Evolutionary conservation across 2,113 vertebrate species (phyloP).

Genomic region (Eleginops maclovinus): DNA sequence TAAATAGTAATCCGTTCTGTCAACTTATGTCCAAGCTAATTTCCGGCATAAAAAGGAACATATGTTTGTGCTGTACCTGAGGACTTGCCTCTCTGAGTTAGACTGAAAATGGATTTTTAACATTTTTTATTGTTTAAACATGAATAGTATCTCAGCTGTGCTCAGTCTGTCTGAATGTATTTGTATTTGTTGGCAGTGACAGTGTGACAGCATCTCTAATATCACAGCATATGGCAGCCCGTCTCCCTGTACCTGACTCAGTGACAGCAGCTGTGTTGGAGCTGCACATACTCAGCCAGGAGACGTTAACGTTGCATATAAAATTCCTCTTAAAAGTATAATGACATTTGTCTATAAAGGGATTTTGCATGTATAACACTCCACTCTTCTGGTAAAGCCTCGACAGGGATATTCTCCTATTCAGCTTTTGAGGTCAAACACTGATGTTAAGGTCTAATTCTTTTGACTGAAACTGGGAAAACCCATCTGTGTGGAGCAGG

Average conservation of each 20-base stretch:
- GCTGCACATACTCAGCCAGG: conserved; percentile 19
- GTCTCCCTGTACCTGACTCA: conserved; percentile 4
- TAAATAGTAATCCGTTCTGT: no score
- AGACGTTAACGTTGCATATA: conserved; percentile 29
- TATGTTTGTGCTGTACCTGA: background rate
- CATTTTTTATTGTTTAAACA: background rate
- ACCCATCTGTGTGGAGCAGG: background rate
- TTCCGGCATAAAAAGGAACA: no score
- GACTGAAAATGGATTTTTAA: no score
- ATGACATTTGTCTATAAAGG: conserved; percentile 7
- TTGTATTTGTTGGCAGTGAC: conserved; percentile 55
- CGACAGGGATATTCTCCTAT: no score
- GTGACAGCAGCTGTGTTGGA: conserved; percentile 24
- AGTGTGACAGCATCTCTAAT: conserved; percentile 39
- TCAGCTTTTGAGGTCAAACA: no score
- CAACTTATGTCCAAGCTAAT: no score
- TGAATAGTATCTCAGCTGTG: conserved; percentile 10
- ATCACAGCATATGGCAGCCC: conserved; percentile 42
- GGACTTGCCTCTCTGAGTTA: no score
- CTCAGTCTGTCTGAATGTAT: no score
- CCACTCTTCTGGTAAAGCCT: no score
- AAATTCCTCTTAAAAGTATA: background rate
- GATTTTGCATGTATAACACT: background rate
- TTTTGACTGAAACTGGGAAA: background rate
- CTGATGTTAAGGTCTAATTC: no score